Evolutionary conservation across 1,140 invertebrate genomes (phyloP).

Genomic region (Diuraphis noxia): DNA sequence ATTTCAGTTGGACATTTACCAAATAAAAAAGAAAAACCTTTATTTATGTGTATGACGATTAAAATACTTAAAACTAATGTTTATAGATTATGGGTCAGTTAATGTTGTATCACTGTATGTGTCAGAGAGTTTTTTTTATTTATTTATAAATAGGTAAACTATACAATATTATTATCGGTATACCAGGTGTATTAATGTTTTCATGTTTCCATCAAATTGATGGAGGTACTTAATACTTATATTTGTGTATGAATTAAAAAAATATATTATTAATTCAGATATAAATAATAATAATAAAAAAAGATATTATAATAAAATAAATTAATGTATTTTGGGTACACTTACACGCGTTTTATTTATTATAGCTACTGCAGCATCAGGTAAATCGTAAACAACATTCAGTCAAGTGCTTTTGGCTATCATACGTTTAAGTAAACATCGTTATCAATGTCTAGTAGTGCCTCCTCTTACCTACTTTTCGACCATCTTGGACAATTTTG

Average conservation of each 20-base stretch:
- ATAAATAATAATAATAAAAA: neutral
- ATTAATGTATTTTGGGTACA: neutral
- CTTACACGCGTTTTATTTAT: neutral
- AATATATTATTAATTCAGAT: neutral
- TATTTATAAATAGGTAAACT: neutral
- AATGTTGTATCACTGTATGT: neutral
- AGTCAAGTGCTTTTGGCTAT: conserved; percentile 20
- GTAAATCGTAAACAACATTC: conserved; percentile 5
- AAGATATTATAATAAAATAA: neutral
- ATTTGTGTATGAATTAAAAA: neutral
- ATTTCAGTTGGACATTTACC: conserved; percentile 10
- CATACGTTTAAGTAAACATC: neutral
- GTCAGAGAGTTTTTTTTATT: neutral
- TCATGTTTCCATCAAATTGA: neutral
- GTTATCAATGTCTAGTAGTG: neutral
- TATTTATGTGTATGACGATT: neutral
- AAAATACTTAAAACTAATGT: neutral
- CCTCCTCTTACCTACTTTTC: neutral
- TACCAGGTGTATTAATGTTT: no score
- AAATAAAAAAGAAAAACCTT: conserved; percentile 23
- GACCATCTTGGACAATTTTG: conserved; percentile 5
- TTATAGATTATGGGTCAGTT: neutral
- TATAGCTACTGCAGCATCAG: neutral
- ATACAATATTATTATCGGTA: neutral
- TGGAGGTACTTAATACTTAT: neutral